These are phyloP conservation scores for Antennarius striatus DNA, from an alignment of 2,113 vertebrate species.

Conservation along the genomic window DNA sequence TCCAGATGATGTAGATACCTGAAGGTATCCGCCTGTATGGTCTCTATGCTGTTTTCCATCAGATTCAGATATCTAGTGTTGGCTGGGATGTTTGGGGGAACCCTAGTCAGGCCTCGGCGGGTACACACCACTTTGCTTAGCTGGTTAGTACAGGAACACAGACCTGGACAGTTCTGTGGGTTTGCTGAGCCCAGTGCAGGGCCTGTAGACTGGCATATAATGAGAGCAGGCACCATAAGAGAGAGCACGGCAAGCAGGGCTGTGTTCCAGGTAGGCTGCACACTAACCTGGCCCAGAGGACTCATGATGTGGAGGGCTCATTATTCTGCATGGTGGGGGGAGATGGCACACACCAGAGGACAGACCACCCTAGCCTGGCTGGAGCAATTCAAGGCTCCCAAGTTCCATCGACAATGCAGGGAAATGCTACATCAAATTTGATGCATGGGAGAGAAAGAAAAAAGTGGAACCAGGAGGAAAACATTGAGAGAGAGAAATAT, in stretches of 20 bases:
- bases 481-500: constrained; percentile 67
- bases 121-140: constrained; percentile 98
- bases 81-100: constrained; percentile 92
- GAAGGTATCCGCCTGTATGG: constrained; percentile 97
- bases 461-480: constrained; percentile 51
- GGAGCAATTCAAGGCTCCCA: constrained; percentile 86
- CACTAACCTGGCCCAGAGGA: constrained; percentile 97
- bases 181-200: constrained; percentile 79
- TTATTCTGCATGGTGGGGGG: constrained; percentile 96
- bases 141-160: constrained; percentile 97
- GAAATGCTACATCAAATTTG: constrained; percentile 68
- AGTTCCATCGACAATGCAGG: constrained; percentile 86
- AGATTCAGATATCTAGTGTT: constrained; percentile 96
- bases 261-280: constrained; percentile 94
- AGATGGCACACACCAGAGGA: constrained; percentile 87
- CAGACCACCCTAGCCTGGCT: constrained; percentile 89
- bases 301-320: constrained; percentile 99
- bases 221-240: constrained; percentile 90
- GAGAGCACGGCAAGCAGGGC: constrained; percentile 90
- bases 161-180: constrained; percentile 92
- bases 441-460: constrained; percentile 39
- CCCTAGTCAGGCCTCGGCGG: constrained; percentile 88
- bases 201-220: constrained; percentile 82
- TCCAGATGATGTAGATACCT: constrained; percentile 95
- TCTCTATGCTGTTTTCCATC: constrained; percentile 98